These are phyloP conservation scores for Habropoda laboriosa DNA, from an alignment of 1,140 invertebrate genomes.

Conservation along the genomic window DNA sequence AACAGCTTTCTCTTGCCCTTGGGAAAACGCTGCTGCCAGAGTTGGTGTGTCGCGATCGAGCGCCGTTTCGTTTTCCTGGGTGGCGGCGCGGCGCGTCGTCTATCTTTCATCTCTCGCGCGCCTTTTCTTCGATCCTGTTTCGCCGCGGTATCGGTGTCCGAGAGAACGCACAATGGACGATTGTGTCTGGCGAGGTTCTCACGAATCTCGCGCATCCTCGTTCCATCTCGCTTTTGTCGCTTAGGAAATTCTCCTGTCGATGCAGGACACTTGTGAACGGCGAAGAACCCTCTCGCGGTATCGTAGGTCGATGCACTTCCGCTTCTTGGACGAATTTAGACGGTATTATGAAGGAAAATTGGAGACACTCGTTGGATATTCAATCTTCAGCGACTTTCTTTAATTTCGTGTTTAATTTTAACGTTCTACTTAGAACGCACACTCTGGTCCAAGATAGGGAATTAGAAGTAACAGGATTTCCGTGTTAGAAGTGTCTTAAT, in stretches of 20 bases:
- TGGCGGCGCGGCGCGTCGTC: too few species aligned
- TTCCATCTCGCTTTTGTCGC: not conserved
- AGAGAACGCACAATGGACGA: conserved; percentile 12
- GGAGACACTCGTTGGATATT: too few species aligned
- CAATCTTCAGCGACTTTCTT: too few species aligned
- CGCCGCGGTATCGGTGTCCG: conserved; percentile 45
- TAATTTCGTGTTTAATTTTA: too few species aligned
- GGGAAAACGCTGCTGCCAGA: conserved; percentile 53
- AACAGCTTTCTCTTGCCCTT: conserved; percentile 69
- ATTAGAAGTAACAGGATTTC: too few species aligned
- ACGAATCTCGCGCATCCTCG: not conserved
- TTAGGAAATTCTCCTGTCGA: conserved; percentile 8
- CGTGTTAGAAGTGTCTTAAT: too few species aligned
- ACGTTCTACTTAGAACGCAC: too few species aligned
- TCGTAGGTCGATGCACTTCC: not conserved
- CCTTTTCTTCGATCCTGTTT: conserved; percentile 20
- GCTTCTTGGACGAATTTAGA: too few species aligned
- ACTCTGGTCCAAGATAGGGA: too few species aligned
- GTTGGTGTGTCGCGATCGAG: not conserved
- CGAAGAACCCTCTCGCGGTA: not conserved
- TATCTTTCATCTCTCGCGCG: conserved; percentile 9
- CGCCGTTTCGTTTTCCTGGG: conserved; percentile 28
- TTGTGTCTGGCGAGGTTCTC: conserved; percentile 14
- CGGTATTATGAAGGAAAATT: too few species aligned
- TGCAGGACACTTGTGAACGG: not conserved